Base-by-base conservation (phyloP, 2,113 vertebrate species). In the Canis aureus region DNA sequence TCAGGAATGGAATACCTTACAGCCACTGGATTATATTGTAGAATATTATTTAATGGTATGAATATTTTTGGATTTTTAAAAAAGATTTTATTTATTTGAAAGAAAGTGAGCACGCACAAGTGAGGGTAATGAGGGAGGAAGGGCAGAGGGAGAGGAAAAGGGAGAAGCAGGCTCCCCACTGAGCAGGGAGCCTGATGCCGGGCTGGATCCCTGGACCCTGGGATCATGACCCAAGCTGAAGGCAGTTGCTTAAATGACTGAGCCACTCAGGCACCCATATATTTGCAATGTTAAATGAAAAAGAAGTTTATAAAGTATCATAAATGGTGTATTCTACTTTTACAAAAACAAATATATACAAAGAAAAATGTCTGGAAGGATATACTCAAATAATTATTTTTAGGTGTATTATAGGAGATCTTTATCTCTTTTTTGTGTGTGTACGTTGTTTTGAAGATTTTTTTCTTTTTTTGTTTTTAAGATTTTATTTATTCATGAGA, bases 371-470 rank as follows among this genome's bases (percentile, higher is more conserved):
- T 32, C n/a, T 51, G 23, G 27, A 78, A 92, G 22, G 11, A 38
- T 80, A 3, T 43, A 69, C 19, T 69, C 11, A 78, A 88, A 35
- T 66, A 57, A 3, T 95, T 59, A 57, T 79, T 89, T 93, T 62
- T 74, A 53, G 29, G 32, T 85, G 2, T 80, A 51, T 23, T 79
- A 69, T 49, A 82, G 29, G 17, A n/a, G 73, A 32, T 73, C 88
- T 94, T 94, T 73, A 29, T 43, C 27, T 78, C 10, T 51, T 96
- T 80, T 84, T 89, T 96, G 23, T 35, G 69, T 53, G 13, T 81
- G 13, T 91, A 5, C 1, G 6, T 43, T 43, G 81, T 67, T 60
- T 19, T n/a, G 7, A 32, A 8, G 55, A 16, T 57, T n/a, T n/a
- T 67, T 67, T 67, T 67, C 43, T 43, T 43, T 43, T 7, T 43